Base-by-base conservation (phyloP, 2,797 vertebrate species). In the Channallabes apus region DNA sequence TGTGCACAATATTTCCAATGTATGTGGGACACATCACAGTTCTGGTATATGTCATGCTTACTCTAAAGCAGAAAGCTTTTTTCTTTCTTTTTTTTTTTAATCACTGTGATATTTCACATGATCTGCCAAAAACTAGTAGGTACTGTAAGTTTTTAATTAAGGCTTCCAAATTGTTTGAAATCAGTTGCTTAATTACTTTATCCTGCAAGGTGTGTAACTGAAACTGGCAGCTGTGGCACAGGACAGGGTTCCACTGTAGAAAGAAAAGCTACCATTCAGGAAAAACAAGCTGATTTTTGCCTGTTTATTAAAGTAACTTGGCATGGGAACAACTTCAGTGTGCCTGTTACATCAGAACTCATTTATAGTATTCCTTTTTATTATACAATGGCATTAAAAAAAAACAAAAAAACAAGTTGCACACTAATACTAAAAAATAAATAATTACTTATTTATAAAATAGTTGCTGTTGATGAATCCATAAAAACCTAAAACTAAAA, bases 261-360 rank as follows among this genome's bases (percentile, higher is more conserved):
- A 58, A 38, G 35, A 46, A 22, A 69, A 51, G 67, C 32, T 17
- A 46, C 82, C 82, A 62, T 83, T 73, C 82, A 72, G 82, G 80
- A 71, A 79, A 58, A 79, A 84, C 46, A 51, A 38, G 32, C 32
- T 3, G 5, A 79, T 68, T 46, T 79, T 29, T 9, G 27, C 24
- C 15, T 41, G 62, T 27, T 79, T 80, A 64, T 11, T 80, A 80
- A 35, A 41, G 32, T 9, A 46, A 69, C 22, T 58, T 38, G 17
- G 17, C 35, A 29, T 80, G 24, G n/a, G 71, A 61, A 80, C 32
- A 32, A 71, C 24, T 64, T 11, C 41, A n/a, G 6, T 24, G 29
- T 38, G 32, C 58, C 18, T 38, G 5, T 64, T 64, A 64, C 41
- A 61, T 62, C 46, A 20, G 27, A 38, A 79, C 27, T 58, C 29